Conservation (phyloP, 2,113 vertebrate genomes). For the Percopsis transmontana region DNA sequence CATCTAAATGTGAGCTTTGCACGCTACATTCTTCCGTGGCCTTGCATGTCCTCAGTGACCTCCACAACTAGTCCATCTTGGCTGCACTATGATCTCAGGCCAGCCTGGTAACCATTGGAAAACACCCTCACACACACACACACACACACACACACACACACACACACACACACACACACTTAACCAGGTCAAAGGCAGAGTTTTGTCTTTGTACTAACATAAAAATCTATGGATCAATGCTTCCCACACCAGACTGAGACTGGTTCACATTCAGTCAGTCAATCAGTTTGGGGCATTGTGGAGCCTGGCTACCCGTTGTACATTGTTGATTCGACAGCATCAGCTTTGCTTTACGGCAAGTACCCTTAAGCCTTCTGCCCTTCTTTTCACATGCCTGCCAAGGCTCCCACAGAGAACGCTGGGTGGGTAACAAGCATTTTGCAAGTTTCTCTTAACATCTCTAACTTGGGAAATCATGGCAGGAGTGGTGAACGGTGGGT, state of each 20-base stretch:
- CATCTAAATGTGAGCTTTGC: conserved; percentile 59
- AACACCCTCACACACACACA: conserved; percentile 13
- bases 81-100: conserved; percentile 33
- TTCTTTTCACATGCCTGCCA: too few species aligned
- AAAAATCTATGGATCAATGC: conserved; percentile 17
- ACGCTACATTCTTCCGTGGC: conserved; percentile 52
- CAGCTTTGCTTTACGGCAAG: too few species aligned
- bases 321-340: background rate
- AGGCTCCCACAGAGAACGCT: too few species aligned
- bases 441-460: too few species aligned
- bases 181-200: conserved; percentile 43
- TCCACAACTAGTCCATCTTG: conserved; percentile 30
- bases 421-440: too few species aligned
- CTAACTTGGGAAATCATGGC: conserved; percentile 17
- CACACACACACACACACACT: conserved; percentile 2
- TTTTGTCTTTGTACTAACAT: conserved; percentile 52
- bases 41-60: conserved; percentile 44
- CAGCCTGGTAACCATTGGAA: background rate
- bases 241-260: background rate
- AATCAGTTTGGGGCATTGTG: background rate
- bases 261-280: background rate
- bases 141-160: background rate
- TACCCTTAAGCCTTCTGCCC: too few species aligned
- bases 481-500: conserved; percentile 3
- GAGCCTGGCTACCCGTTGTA: background rate